Evolutionary conservation across 2,797 vertebrate species (phyloP).

Genomic region (Manis javanica): DNA sequence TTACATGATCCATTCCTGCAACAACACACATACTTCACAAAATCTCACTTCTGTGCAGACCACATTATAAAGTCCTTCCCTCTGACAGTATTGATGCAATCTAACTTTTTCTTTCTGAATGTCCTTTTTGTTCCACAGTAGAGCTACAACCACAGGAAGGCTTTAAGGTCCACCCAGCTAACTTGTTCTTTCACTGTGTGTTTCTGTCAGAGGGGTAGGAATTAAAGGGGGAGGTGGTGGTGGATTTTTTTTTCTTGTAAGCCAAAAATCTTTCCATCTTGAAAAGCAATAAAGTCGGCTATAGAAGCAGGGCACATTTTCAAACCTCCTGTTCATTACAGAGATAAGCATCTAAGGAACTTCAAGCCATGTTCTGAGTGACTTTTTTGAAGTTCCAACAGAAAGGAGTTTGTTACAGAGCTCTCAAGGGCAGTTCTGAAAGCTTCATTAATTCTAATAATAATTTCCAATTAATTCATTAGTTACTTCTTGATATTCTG

Average conservation of each 20-base stretch:
- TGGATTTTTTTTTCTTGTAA: not conserved
- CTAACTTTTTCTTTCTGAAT: not conserved
- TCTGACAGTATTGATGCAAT: not conserved
- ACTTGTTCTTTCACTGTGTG: not conserved
- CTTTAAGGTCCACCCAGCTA: not conserved
- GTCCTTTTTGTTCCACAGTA: not conserved
- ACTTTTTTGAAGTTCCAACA: slow-evolving; percentile 70
- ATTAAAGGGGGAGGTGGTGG: not conserved
- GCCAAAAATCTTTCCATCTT: slow-evolving; percentile 54
- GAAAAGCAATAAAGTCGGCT: slow-evolving; percentile 20
- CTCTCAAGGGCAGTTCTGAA: slow-evolving; percentile 47
- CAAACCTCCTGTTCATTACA: slow-evolving; percentile 58
- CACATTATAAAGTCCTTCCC: not conserved
- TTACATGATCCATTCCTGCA: not conserved
- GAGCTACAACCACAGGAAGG: not conserved
- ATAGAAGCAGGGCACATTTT: slow-evolving; percentile 26
- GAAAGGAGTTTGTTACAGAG: slow-evolving; percentile 69
- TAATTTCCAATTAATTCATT: slow-evolving; percentile 76
- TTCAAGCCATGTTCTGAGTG: slow-evolving; percentile 40
- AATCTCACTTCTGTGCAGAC: not conserved
- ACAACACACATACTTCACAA: not conserved
- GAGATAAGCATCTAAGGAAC: slow-evolving; percentile 69
- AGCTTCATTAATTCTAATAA: slow-evolving; percentile 63
- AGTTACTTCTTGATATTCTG: slow-evolving; percentile 75
- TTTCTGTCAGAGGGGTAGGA: not conserved